These are phyloP conservation scores for Sciurus niger DNA, from an alignment of 2,113 vertebrate genomes.

Conservation along the genomic window DNA sequence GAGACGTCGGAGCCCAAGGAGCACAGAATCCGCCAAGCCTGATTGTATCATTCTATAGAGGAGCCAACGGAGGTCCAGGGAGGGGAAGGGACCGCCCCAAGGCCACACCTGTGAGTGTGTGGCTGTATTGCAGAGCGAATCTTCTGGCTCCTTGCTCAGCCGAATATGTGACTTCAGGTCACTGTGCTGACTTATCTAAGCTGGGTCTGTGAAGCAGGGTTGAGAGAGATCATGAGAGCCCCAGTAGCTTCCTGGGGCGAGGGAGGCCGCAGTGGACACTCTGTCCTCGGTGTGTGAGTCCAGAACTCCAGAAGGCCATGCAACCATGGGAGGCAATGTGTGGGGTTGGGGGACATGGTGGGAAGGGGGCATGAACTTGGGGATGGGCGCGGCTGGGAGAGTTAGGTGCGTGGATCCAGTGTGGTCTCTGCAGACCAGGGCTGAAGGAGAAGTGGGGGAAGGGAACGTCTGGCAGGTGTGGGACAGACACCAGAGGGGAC, in stretches of 20 bases:
- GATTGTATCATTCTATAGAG: not conserved
- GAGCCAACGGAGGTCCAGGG: not conserved
- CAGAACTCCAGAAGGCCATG: not conserved
- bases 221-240: not conserved
- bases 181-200: not conserved
- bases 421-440: not conserved
- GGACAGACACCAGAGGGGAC: not conserved
- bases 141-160: not conserved
- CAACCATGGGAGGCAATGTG: not conserved
- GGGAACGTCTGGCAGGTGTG: rapidly evolving
- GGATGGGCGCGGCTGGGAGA: rapidly evolving
- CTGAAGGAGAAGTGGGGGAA: too few species aligned
- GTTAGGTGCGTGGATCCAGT: not conserved
- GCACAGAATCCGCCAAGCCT: not conserved
- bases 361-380: not conserved
- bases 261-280: too few species aligned
- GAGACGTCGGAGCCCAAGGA: not conserved
- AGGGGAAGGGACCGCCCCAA: not conserved
- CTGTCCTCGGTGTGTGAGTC: not conserved
- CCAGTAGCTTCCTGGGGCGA: not conserved
- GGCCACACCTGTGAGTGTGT: not conserved
- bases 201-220: too few species aligned
- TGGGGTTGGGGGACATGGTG: rapidly evolving
- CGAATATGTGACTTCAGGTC: not conserved
- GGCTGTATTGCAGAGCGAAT: not conserved